Conservation (phyloP, 2,888 invertebrate species). For the Lepidocyrtoides sp. region DNA sequence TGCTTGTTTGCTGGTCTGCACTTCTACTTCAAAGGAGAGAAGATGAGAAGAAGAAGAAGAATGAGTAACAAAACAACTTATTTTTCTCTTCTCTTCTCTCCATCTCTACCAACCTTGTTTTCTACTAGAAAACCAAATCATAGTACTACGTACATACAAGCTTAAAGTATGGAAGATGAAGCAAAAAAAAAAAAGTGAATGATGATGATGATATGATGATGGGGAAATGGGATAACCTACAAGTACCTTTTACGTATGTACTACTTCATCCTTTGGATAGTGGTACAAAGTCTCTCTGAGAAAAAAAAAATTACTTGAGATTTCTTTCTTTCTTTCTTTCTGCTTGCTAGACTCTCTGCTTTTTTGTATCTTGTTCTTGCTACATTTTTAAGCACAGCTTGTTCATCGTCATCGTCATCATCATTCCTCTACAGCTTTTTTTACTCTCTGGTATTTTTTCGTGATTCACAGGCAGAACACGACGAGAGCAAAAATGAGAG, state of each 20-base stretch:
- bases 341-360: too few relatives aligned
- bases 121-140: neutral
- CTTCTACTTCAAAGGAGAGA: too few relatives aligned
- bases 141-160: neutral
- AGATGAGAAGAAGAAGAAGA: neutral
- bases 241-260: neutral
- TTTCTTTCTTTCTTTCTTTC: neutral
- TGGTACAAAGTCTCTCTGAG: neutral
- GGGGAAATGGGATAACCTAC: conserved; percentile 27
- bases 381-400: too few relatives aligned
- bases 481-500: too few relatives aligned
- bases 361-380: too few relatives aligned
- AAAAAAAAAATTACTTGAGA: neutral
- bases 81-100: too few relatives aligned
- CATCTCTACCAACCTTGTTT: too few relatives aligned
- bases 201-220: neutral
- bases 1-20: neutral
- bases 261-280: too few relatives aligned
- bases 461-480: too few relatives aligned
- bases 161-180: neutral
- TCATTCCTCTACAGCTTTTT: neutral
- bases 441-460: neutral
- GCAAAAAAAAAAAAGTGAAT: too few relatives aligned
- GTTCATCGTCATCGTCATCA: neutral
- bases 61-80: neutral